phyloP scores from a whole-genome alignment of 2,888 invertebrate species.

The Phytoseiulus persimilis region DNA sequence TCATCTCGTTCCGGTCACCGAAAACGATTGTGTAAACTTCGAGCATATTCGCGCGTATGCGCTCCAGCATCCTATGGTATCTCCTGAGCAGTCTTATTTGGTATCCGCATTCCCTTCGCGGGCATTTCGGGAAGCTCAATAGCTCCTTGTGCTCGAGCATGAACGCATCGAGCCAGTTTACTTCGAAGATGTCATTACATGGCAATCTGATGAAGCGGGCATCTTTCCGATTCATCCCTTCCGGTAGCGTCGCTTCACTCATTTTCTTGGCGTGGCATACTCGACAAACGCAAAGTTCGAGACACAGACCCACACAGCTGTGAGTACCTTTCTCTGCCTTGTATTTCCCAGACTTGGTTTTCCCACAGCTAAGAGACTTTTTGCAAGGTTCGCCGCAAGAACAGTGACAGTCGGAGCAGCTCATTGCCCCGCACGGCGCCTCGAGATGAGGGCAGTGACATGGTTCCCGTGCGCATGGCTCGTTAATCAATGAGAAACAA shows the following conservation, averaged over 20 bases:
- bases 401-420: neutral
- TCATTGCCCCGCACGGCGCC: neutral
- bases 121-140: neutral
- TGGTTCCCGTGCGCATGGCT: neutral
- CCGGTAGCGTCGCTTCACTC: neutral
- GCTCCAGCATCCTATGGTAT: neutral
- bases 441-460: neutral
- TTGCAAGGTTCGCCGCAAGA: neutral
- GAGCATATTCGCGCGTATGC: constrained; percentile 6
- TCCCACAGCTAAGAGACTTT: neutral
- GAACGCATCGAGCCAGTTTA: neutral
- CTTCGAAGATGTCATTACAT: constrained; percentile 23
- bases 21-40: neutral
- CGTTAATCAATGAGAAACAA: neutral
- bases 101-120: neutral
- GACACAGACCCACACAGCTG: neutral
- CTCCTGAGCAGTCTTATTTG: neutral
- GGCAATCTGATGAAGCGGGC: neutral
- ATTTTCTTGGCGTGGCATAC: neutral
- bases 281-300: neutral
- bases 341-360: neutral
- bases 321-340: neutral
- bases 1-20: neutral
- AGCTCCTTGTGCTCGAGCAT: neutral
- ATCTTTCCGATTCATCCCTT: neutral